A percentile compares a stretch with the other conserved stretches of the same genome.
These are phyloP conservation scores for Calephelis nemesis DNA, from an alignment of 1,140 invertebrate species.

Conservation along the genomic window DNA sequence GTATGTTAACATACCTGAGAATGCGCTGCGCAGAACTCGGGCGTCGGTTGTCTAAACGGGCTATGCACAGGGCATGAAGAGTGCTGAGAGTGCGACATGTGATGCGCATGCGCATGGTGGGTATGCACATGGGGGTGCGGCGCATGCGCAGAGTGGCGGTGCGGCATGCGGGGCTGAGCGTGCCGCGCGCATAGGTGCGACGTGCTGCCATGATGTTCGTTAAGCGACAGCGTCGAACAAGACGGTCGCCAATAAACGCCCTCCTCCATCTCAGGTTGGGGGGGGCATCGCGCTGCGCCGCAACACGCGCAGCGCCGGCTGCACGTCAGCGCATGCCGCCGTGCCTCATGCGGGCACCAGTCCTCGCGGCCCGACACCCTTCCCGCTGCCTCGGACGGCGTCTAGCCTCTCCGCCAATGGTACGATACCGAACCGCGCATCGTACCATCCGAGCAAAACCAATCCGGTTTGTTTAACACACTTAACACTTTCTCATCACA, in stretches of 20 bases:
- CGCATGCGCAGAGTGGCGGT: conserved; percentile 52
- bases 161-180: conserved; percentile 51
- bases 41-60: conserved; percentile 69
- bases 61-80: conserved; percentile 70
- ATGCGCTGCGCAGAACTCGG: conserved; percentile 72
- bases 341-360: conserved; percentile 74
- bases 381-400: conserved; percentile 49
- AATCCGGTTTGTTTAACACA: conserved; percentile 34
- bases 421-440: conserved; percentile 57
- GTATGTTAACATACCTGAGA: conserved; percentile 65
- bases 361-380: conserved; percentile 76
- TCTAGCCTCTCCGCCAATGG: conserved; percentile 63
- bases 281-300: conserved; percentile 69
- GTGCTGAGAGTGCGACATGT: conserved; percentile 44
- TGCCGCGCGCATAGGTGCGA: conserved; percentile 64
- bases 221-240: conserved; percentile 70
- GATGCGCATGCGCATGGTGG: conserved; percentile 54
- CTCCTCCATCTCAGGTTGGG: conserved; percentile 70
- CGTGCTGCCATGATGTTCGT: conserved; percentile 68
- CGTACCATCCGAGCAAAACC: conserved; percentile 59
- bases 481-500: conserved; percentile 35
- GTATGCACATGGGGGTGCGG: conserved; percentile 45
- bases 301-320: conserved; percentile 71
- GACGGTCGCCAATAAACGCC: conserved; percentile 71
- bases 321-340: conserved; percentile 73